Evolutionary conservation across 2,113 vertebrate species (phyloP).

Genomic region (Rhineura floridana): DNA sequence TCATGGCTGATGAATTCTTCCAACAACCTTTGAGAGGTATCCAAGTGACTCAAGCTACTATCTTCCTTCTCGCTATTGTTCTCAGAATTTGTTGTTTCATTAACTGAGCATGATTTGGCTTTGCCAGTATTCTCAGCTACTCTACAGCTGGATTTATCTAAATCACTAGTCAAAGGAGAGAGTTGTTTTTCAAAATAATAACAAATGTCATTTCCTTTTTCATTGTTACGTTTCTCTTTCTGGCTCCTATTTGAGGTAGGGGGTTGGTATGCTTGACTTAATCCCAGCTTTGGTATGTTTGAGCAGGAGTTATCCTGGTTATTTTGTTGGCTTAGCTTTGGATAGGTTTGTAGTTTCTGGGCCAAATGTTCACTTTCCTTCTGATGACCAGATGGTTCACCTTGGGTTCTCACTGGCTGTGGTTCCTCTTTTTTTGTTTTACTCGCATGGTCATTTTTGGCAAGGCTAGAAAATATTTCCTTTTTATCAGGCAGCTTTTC

Average conservation of each 20-base stretch:
- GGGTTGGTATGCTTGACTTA: not conserved
- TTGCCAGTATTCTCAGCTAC: conserved; percentile 35
- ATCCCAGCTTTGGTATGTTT: not conserved
- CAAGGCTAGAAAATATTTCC: not conserved
- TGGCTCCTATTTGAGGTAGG: not conserved
- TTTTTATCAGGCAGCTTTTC: not conserved
- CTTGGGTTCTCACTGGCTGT: not conserved
- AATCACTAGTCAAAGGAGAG: not conserved
- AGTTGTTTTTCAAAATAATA: not conserved
- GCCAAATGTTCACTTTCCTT: conserved; percentile 30
- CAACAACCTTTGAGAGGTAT: conserved; percentile 20
- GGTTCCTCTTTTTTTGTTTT: not conserved
- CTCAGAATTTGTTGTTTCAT: not conserved
- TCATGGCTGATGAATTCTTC: conserved; percentile 10
- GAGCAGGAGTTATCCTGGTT: accelerated
- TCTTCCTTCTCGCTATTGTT: not conserved
- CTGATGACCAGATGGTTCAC: not conserved
- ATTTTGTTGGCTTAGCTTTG: not conserved
- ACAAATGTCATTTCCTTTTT: not conserved
- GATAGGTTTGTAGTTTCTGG: not conserved
- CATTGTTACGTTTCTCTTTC: not conserved
- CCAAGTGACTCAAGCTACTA: conserved; percentile 37
- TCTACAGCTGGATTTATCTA: conserved; percentile 31
- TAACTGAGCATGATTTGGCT: conserved; percentile 3
- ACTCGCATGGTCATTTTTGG: not conserved